Conservation (phyloP, 35 echinoderm and acorn worm species). For the Eucidaris tribuloides region DNA sequence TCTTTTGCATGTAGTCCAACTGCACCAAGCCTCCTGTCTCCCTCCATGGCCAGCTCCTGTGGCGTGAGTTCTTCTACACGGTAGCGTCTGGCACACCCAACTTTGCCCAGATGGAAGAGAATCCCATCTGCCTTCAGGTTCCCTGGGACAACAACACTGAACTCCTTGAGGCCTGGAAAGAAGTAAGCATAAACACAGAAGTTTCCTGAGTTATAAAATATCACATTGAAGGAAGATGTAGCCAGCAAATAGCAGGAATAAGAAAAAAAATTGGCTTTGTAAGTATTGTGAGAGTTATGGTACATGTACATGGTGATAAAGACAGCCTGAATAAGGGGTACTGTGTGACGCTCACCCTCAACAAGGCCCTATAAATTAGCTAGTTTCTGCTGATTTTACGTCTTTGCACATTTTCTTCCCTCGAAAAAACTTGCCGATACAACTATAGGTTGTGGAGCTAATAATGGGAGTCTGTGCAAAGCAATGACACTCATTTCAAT, state of each 20-base stretch:
- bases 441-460: not conserved
- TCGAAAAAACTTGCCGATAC: not conserved
- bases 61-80: slow-evolving; percentile 78
- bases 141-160: slow-evolving; percentile 75
- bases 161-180: slow-evolving; percentile 34
- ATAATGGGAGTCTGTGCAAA: no score
- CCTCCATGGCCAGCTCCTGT: slow-evolving; percentile 68
- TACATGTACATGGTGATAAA: no score
- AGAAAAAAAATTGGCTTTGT: not conserved
- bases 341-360: no score
- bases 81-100: slow-evolving; percentile 38
- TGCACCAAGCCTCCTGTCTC: slow-evolving; percentile 80
- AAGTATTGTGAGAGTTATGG: no score
- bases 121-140: slow-evolving; percentile 75
- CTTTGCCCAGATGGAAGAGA: slow-evolving; percentile 76
- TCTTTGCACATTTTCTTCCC: not conserved
- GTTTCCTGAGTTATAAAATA: no score
- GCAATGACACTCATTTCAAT: no score
- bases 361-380: no score
- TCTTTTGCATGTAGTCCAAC: slow-evolving; percentile 16
- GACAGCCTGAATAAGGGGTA: no score
- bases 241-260: no score
- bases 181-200: no score
- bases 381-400: not conserved
- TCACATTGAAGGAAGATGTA: no score